Conservation (phyloP, 2,797 vertebrate species). For the Rhincodon typus region DNA sequence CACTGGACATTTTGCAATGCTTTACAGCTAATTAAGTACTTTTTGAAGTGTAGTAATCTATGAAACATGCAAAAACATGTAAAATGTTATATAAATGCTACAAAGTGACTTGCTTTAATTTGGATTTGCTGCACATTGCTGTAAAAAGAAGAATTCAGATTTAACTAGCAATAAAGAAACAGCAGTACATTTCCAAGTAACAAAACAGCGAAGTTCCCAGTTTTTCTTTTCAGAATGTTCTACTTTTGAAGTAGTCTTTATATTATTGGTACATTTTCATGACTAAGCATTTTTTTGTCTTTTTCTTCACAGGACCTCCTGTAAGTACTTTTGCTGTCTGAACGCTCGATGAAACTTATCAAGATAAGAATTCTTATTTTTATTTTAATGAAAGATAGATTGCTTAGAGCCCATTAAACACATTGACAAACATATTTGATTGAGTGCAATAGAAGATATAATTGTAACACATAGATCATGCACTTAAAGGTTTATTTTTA, state of each 20-base stretch:
- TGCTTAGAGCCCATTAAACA: background rate
- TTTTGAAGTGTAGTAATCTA: background rate
- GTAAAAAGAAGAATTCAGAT: background rate
- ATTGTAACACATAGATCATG: background rate
- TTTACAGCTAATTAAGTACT: background rate
- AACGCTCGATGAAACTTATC: background rate
- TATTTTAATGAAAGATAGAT: background rate
- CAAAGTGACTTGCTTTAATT: background rate
- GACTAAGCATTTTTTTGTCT: constrained; percentile 39
- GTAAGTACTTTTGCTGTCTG: constrained; percentile 72
- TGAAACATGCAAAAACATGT: background rate
- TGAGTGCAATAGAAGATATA: background rate
- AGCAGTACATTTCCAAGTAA: background rate
- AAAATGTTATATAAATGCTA: background rate
- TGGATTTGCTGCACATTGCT: background rate
- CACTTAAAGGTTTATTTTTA: background rate
- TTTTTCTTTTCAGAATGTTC: background rate
- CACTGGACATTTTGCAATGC: no score
- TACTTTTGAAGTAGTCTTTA: background rate
- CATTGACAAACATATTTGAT: background rate
- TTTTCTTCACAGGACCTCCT: constrained; percentile 76
- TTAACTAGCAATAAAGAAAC: background rate
- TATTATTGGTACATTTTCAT: background rate
- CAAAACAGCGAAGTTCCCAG: background rate
- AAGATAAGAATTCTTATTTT: constrained; percentile 19